phyloP scores from a whole-genome alignment of 2,797 vertebrate genomes.

The Smutsia temminckii region DNA sequence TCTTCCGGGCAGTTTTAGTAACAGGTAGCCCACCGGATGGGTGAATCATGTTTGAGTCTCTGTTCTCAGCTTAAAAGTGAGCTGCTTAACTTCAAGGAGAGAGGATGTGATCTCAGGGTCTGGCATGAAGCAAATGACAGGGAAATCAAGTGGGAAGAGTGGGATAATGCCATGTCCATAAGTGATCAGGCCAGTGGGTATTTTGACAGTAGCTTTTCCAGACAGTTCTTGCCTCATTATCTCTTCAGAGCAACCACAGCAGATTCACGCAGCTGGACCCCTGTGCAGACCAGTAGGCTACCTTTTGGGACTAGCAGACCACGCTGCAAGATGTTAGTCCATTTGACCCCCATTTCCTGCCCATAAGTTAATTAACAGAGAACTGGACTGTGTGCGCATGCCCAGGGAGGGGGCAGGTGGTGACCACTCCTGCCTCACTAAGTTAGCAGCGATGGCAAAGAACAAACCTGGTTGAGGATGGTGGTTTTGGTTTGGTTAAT shows the following conservation, averaged over 20 bases:
- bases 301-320: not conserved
- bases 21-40: not conserved
- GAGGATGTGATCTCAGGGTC: not conserved
- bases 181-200: not conserved
- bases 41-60: not conserved
- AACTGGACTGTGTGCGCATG: not conserved
- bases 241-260: not conserved
- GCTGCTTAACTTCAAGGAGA: not conserved
- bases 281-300: conserved; percentile 7
- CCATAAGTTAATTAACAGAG: conserved; percentile 23
- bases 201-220: conserved; percentile 1
- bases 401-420: not conserved
- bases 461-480: not conserved
- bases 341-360: not conserved
- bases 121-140: conserved; percentile 20
- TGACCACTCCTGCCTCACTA: not conserved
- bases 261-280: conserved; percentile 9
- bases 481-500: conserved; percentile 16
- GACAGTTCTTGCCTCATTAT: not conserved
- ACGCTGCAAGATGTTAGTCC: not conserved
- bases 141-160: not conserved
- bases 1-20: not conserved
- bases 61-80: not conserved
- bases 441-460: not conserved
- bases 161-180: not conserved